Percentiles rank a stretch among this genome's conserved stretches.
These are phyloP conservation scores for Propithecus coquereli DNA, from an alignment of 2,113 vertebrate species.

Conservation along the genomic window DNA sequence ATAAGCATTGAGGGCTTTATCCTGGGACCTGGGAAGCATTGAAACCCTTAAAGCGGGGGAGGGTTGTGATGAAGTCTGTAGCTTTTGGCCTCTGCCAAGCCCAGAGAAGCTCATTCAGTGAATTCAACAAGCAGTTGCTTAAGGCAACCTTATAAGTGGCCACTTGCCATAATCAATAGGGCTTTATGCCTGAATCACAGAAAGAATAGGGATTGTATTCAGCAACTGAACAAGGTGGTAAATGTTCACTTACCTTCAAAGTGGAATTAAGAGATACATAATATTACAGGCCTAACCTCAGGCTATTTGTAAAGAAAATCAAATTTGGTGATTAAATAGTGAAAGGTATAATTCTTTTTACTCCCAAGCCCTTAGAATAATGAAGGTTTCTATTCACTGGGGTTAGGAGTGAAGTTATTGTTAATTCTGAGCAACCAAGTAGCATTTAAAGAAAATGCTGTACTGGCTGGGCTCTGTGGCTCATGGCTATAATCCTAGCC, in stretches of 20 bases:
- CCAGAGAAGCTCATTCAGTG: background rate
- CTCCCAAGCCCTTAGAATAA: slow-evolving; percentile 43
- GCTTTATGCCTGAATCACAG: slow-evolving; percentile 35
- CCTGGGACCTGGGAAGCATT: background rate
- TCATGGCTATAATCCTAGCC: no score
- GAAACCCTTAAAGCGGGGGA: background rate
- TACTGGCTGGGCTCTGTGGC: no score
- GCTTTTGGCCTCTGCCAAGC: background rate
- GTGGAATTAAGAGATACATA: slow-evolving; percentile 54
- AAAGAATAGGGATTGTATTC: slow-evolving; percentile 52
- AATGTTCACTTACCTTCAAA: slow-evolving; percentile 56
- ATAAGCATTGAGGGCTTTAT: background rate
- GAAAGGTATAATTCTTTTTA: slow-evolving; percentile 63
- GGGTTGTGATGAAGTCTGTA: background rate
- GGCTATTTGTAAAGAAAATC: slow-evolving; percentile 67
- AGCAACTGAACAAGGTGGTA: background rate
- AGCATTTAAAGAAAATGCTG: background rate
- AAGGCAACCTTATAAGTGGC: slow-evolving; percentile 42
- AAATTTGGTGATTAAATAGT: slow-evolving; percentile 66
- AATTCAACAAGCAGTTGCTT: slow-evolving; percentile 23
- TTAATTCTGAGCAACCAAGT: slow-evolving; percentile 10
- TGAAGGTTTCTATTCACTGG: slow-evolving; percentile 5
- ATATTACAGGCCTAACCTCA: slow-evolving; percentile 42
- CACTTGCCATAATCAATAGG: slow-evolving; percentile 60
- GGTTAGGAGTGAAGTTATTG: background rate